Evolutionary conservation across 2,113 vertebrate genomes (phyloP), one percentile per base, ranked within the genome.

Genomic region (Pimephales promelas): DNA sequence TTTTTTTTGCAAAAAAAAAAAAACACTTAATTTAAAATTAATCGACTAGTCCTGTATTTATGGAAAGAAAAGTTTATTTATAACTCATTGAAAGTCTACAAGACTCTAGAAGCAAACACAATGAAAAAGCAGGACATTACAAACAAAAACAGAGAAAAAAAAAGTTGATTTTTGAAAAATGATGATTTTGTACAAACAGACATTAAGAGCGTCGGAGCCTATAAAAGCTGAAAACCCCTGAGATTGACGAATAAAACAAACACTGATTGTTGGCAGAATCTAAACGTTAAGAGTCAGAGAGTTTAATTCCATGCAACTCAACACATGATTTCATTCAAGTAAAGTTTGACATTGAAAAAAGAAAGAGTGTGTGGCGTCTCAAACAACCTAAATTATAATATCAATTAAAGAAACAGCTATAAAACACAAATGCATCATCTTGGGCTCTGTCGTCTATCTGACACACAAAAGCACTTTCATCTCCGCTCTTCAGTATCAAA

Each of bases 341-440:
- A 81, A 70, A 84, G 90, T 90, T 92, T 87, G 88, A 92, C 93
- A 94, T 93, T 93, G 92, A 28, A 94, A 94, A 54, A 54, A 54
- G 52, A 54, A 54, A 54, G 18, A 54, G 52, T 2, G 52, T 20
- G 52, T 54, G 18, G 18, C 10, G 9, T 36, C 36, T 62, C 59
- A 81, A 87, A 90, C 62, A 79, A 82, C 54, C 22, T 47, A 72
- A 40, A 8, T 72, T 43, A 47, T 24, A 16, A 45, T 24, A 76
- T 57, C n/a, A 76, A 4, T 57, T 24, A 36, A 56, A 11, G 54
- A 36, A 57, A 76, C 31, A 76, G n/a, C n/a, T 36, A 34, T 22
- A 49, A 34, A 36, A 76, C 73, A 56, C 26, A 56, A 34, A 54
- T 6, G 34, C 18, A 47, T 18, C 14, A 52, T 74, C 71, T 28